These are phyloP conservation scores for Neria commutata DNA, from an alignment of 2,888 invertebrate species.

Conservation along the genomic window DNA sequence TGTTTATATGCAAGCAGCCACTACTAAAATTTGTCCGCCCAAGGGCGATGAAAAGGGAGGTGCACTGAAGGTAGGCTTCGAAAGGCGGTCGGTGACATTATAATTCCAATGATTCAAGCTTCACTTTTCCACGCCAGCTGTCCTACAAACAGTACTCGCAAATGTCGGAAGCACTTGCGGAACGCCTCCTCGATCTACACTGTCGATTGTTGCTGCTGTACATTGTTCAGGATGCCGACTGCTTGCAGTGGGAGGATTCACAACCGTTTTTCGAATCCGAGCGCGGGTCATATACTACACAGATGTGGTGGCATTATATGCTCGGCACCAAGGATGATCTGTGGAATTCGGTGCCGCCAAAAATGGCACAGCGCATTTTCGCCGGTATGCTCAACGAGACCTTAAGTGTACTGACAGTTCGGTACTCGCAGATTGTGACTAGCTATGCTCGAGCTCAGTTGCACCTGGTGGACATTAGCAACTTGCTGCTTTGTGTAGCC, in stretches of 20 bases:
- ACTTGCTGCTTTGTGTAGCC: constrained; percentile 76
- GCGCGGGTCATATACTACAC: constrained; percentile 79
- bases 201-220: constrained; percentile 78
- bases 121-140: constrained; percentile 49
- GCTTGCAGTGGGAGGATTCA: constrained; percentile 75
- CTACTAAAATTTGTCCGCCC: constrained; percentile 56
- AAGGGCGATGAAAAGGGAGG: constrained; percentile 61
- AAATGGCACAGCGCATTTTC: constrained; percentile 84
- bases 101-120: background rate
- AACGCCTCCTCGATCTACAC: constrained; percentile 80
- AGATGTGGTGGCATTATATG: constrained; percentile 90
- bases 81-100: background rate
- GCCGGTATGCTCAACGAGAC: constrained; percentile 87
- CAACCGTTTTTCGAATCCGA: constrained; percentile 74
- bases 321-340: constrained; percentile 78
- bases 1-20: constrained; percentile 71
- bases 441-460: constrained; percentile 66
- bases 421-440: constrained; percentile 79
- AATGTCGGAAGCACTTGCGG: constrained; percentile 84
- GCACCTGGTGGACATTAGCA: constrained; percentile 76
- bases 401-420: constrained; percentile 76
- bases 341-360: constrained; percentile 87
- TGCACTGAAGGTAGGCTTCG: constrained; percentile 49
- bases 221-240: constrained; percentile 81
- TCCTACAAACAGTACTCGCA: constrained; percentile 79